Conservation (phyloP, 2,113 vertebrate species). For the Zosterops japonicus region DNA sequence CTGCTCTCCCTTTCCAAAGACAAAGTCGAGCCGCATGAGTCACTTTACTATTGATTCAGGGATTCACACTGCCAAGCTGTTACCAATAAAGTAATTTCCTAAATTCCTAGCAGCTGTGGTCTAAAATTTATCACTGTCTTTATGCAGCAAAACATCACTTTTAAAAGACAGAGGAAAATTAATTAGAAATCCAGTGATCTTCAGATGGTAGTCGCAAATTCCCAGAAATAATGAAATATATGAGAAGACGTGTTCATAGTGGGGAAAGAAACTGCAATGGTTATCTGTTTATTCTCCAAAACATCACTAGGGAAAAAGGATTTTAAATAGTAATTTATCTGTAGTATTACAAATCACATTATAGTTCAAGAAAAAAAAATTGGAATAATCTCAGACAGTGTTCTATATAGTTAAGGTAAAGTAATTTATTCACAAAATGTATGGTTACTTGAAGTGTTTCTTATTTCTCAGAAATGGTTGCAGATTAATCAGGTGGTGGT, state of each 20-base stretch:
- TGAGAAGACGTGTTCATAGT: not conserved
- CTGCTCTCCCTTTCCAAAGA: not conserved
- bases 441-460: not conserved
- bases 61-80: not conserved
- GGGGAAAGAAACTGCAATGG: not conserved
- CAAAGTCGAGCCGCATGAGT: constrained; percentile 21
- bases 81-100: constrained; percentile 52
- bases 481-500: not conserved
- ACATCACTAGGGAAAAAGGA: not conserved
- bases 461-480: not conserved
- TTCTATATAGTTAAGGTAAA: not conserved
- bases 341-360: not conserved
- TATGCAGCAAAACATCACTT: not conserved
- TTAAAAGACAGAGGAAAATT: constrained; percentile 27
- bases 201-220: not conserved
- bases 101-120: not conserved
- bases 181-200: constrained; percentile 21
- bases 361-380: not conserved
- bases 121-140: constrained; percentile 56
- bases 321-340: not conserved
- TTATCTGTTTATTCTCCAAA: not conserved
- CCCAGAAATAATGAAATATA: not conserved
- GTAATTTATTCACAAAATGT: not conserved
- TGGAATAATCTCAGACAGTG: not conserved
- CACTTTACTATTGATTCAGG: constrained; percentile 46